phyloP scores from a whole-genome alignment of 2,113 vertebrate genomes.

The Elaphurus davidianus region DNA sequence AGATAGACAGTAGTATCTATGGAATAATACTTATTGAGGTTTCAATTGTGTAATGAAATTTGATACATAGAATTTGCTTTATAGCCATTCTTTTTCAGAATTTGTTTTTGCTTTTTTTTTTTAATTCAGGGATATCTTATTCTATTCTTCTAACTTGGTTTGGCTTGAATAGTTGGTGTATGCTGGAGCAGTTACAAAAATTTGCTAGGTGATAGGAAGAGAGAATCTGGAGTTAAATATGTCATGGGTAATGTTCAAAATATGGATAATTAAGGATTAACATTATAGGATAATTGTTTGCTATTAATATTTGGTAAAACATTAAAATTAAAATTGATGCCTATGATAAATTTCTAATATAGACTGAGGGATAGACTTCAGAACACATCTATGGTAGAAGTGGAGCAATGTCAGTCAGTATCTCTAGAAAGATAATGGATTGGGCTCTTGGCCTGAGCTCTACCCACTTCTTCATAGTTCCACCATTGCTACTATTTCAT shows the following conservation, averaged over 20 bases:
- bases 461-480: background rate
- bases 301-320: background rate
- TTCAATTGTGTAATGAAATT: conserved; percentile 8
- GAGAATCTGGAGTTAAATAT: background rate
- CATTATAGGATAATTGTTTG: background rate
- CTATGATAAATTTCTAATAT: background rate
- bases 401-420: background rate
- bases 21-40: background rate
- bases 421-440: background rate
- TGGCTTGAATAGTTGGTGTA: background rate
- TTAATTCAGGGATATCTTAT: background rate
- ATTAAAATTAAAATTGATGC: background rate
- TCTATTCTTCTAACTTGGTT: background rate
- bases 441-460: background rate
- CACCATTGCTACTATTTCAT: background rate
- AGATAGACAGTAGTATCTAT: background rate
- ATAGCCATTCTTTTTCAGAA: background rate
- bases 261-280: background rate
- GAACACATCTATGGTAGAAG: background rate
- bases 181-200: background rate
- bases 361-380: background rate
- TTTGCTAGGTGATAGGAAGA: background rate
- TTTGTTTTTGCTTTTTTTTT: background rate
- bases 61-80: background rate
- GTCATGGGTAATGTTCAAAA: background rate